A percentile compares a stretch with the other conserved stretches of the same genome.
These are phyloP conservation scores for Leucopternis melanops DNA, from an alignment of 2,113 vertebrate species.

Conservation along the genomic window DNA sequence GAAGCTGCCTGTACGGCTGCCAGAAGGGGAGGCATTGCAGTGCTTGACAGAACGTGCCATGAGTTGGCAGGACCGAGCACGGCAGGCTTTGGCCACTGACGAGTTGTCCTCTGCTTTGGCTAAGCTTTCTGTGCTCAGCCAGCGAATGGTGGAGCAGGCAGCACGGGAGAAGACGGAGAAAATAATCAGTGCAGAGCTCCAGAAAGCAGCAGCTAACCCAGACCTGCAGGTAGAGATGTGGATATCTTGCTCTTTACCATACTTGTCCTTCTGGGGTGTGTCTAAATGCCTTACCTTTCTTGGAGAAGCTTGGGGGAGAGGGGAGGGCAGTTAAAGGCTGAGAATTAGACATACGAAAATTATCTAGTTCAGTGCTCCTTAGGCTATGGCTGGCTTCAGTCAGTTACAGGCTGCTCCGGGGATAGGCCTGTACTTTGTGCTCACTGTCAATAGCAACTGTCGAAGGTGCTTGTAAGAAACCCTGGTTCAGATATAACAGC, in stretches of 20 bases:
- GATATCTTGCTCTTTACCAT: not conserved
- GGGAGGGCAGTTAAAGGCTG: not conserved
- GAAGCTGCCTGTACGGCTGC: conserved; percentile 92
- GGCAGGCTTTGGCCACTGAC: conserved; percentile 90
- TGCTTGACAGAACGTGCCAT: conserved; percentile 96
- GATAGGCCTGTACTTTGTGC: not conserved
- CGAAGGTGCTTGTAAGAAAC: not conserved
- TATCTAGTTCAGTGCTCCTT: not conserved
- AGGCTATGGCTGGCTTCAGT: not conserved
- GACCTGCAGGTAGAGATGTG: conserved; percentile 84
- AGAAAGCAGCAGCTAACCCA: conserved; percentile 97
- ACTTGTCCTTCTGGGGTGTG: not conserved
- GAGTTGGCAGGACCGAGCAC: conserved; percentile 96
- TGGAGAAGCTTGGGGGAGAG: not conserved
- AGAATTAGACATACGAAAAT: not conserved
- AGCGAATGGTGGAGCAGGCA: conserved; percentile 98
- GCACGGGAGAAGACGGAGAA: conserved; percentile 97
- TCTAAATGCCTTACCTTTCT: not conserved
- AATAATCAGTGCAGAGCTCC: conserved; percentile 96
- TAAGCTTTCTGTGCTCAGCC: conserved; percentile 94
- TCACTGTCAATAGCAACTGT: not conserved
- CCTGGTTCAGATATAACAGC: not conserved
- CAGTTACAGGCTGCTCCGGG: not conserved
- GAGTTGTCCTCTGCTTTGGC: conserved; percentile 96
- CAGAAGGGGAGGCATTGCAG: conserved; percentile 93